Evolutionary conservation across 2,888 invertebrate species (phyloP), one percentile per base, ranked within the genome.

Genomic region (Limnephilus rhombicus): DNA sequence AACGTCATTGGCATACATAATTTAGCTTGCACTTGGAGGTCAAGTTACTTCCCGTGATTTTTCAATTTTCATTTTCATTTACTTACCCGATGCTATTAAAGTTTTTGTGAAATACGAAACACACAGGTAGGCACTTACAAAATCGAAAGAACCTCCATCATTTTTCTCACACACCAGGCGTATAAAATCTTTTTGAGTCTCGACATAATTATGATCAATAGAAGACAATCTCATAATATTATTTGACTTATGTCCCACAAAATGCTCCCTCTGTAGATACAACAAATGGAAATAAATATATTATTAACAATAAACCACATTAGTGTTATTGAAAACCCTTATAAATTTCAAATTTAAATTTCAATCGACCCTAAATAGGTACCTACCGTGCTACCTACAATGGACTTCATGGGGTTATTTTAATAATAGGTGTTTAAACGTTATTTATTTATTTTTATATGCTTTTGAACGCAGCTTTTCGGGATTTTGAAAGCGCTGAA

Each of bases 401-500:
- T 68, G 80, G 85, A 24, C 34, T 29, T 37, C 12, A 80, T 41
- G 12, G 83, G 53, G 85, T 90, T 90, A 68, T 68, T 68, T 68
- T 24, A 4, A 68, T 68, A 85, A 90, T 85, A 85, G 85, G 34
- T 34, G 29, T 68, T 68, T 90, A 80, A 90, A 85, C 80, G 53
- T 85, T 90, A 90, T 90, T 90, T 90, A 85, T 85, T 82, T 85
- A 87, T 34, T 31, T 82, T 90, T 83, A 45, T 90, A 31, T 68
- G 45, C 45, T 83, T 68, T 45, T 85, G 83, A 45, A 82, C 24
- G 45, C 53, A n/a, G 83, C 85, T 88, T 37, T 92, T 45, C 81
- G 90, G 45, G 45, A 90, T 90, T 90, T 88, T 53, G 85, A 92
- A 81, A 29, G 68, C 90, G 89, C 49, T 91, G 92, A 91, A 92